These are phyloP conservation scores for Drosophila nannoptera DNA, from an alignment of 1,140 invertebrate species.

Conservation along the genomic window DNA sequence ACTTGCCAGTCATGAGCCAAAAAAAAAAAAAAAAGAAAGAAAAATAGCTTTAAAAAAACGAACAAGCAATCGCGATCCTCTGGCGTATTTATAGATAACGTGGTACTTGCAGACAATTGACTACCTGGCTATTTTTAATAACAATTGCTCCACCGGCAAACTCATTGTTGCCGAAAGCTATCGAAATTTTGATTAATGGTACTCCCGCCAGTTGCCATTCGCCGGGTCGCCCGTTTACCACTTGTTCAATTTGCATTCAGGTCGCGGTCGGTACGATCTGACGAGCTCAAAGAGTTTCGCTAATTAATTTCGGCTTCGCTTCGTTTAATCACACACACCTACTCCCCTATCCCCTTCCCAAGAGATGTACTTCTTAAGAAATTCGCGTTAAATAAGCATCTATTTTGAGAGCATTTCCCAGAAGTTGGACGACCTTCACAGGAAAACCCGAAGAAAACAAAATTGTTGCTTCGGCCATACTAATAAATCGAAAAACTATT, in stretches of 20 bases:
- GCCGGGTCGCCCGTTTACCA: not conserved
- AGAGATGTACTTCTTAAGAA: constrained; percentile 31
- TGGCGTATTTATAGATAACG: constrained; percentile 15
- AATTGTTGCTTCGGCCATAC: not conserved
- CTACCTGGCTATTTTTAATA: constrained; percentile 43
- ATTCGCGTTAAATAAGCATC: constrained; percentile 68
- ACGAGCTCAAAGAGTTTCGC: constrained; percentile 30
- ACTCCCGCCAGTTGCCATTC: constrained; percentile 20
- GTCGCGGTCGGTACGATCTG: constrained; percentile 20
- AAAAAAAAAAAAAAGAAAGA: constrained; percentile 32
- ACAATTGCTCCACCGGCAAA: constrained; percentile 33
- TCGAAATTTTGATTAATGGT: constrained; percentile 66
- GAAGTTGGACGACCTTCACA: constrained; percentile 64
- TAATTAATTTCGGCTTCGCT: constrained; percentile 44
- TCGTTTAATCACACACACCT: not conserved
- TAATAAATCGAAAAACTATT: constrained; percentile 29
- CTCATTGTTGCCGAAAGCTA: constrained; percentile 3
- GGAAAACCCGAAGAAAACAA: not conserved
- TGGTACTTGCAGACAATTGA: constrained; percentile 33
- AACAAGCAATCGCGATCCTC: not conserved
- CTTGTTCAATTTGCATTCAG: constrained; percentile 33
- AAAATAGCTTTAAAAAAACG: not conserved
- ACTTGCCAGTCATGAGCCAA: constrained; percentile 64
- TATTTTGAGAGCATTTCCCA: constrained; percentile 66
- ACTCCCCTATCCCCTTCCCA: not conserved